Evolutionary conservation across 2,888 invertebrate genomes (phyloP).

Genomic region (Rotaria socialis): DNA sequence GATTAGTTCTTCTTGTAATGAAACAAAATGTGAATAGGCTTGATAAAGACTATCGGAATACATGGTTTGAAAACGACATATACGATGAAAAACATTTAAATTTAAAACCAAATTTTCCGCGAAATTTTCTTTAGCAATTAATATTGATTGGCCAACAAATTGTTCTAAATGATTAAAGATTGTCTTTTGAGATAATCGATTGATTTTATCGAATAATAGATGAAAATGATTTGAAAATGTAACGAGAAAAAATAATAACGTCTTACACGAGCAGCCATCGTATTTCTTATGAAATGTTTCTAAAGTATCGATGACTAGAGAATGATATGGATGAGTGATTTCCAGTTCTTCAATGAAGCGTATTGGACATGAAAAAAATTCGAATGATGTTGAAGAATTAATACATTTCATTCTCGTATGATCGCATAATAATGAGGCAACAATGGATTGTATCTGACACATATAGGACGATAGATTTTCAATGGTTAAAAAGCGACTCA

Average conservation of each 20-base stretch:
- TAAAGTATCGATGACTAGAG: neutral
- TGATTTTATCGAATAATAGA: neutral
- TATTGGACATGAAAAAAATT: neutral
- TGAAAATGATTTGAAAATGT: neutral
- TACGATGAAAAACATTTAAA: neutral
- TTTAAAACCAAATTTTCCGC: neutral
- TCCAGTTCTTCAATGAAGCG: neutral
- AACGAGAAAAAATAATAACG: neutral
- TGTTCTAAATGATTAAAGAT: neutral
- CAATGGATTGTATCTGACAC: neutral
- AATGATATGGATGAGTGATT: neutral
- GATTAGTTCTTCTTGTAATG: neutral
- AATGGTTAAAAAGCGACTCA: neutral
- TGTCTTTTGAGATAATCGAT: neutral
- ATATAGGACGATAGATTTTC: neutral
- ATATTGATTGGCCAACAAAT: neutral
- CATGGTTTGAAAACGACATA: constrained; percentile 1
- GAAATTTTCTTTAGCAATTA: neutral
- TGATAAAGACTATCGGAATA: neutral
- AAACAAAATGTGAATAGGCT: neutral
- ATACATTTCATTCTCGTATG: neutral
- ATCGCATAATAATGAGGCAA: neutral
- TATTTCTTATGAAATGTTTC: constrained; percentile 15
- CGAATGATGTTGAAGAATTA: neutral
- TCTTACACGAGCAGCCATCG: constrained; percentile 20